Evolutionary conservation across 2,797 vertebrate genomes (phyloP).

Genomic region (Coranthus polyacanthus): DNA sequence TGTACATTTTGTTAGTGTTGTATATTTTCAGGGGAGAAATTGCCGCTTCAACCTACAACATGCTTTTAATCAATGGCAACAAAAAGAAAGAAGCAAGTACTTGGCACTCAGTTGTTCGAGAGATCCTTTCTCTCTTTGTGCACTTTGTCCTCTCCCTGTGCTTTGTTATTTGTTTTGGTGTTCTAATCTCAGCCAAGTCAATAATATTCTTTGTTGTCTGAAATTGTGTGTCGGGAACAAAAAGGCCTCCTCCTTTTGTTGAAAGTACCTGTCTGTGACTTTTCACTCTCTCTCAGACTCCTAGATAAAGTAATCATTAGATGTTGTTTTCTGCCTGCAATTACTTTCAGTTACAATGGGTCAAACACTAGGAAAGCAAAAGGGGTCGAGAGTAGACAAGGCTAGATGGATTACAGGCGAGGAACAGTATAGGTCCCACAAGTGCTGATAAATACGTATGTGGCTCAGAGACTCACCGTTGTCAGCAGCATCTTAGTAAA

Average conservation of each 20-base stretch:
- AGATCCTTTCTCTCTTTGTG: constrained; percentile 81
- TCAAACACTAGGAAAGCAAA: constrained; percentile 82
- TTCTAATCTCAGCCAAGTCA: constrained; percentile 90
- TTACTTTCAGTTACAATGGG: constrained; percentile 88
- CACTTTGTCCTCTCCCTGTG: constrained; percentile 83
- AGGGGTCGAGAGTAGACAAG: constrained; percentile 75
- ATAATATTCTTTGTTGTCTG: constrained; percentile 91
- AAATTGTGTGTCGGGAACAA: constrained; percentile 86
- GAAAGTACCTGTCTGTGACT: constrained; percentile 88
- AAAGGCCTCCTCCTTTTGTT: constrained; percentile 83
- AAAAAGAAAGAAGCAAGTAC: constrained; percentile 77
- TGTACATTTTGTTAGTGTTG: constrained; percentile 61
- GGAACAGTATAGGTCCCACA: constrained; percentile 79
- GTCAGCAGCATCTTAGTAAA: constrained; percentile 76
- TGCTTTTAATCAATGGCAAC: constrained; percentile 85
- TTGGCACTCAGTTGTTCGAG: constrained; percentile 75
- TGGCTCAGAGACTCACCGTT: constrained; percentile 75
- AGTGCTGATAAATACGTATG: constrained; percentile 85
- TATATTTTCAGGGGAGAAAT: constrained; percentile 53
- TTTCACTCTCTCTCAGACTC: constrained; percentile 82
- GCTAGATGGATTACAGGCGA: constrained; percentile 81
- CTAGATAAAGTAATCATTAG: constrained; percentile 89
- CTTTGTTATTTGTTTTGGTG: constrained; percentile 89
- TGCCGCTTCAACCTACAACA: constrained; percentile 63
- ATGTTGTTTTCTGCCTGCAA: constrained; percentile 89